Conservation (phyloP, 2,888 invertebrate genomes). For the Reticulitermes lucifugus region DNA sequence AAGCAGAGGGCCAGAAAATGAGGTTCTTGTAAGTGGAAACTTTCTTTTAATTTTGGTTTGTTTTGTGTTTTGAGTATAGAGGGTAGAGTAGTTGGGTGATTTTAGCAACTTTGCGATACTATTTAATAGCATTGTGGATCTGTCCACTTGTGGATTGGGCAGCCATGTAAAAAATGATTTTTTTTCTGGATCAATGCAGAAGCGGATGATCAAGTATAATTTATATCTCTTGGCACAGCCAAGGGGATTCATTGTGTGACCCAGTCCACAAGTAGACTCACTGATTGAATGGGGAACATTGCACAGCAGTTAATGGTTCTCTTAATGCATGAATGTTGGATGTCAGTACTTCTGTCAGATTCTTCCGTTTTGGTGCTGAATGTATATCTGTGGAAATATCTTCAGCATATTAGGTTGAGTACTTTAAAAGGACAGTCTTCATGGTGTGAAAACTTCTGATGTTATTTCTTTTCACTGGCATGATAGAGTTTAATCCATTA, state of each 20-base stretch:
- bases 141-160: not conserved
- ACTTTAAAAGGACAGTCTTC: not conserved
- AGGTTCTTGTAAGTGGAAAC: slow-evolving; percentile 46
- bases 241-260: not conserved
- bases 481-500: not conserved
- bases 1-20: slow-evolving; percentile 14
- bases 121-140: not conserved
- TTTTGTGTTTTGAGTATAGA: slow-evolving; percentile 25
- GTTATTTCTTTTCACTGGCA: not conserved
- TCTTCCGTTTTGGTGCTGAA: slow-evolving; percentile 24
- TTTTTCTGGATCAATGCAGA: too few species aligned
- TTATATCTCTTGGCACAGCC: too few species aligned
- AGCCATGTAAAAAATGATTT: not conserved
- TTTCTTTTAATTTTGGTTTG: slow-evolving; percentile 41
- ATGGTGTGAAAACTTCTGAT: not conserved
- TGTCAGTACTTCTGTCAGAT: not conserved
- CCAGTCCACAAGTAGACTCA: slow-evolving; percentile 7
- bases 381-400: not conserved
- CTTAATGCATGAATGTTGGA: slow-evolving; percentile 31
- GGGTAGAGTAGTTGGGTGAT: slow-evolving; percentile 23
- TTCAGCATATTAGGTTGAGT: not conserved
- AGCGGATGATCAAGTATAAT: too few species aligned
- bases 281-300: slow-evolving; percentile 14
- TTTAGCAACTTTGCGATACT: not conserved
- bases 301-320: not conserved